Evolutionary conservation across 2,888 invertebrate genomes (phyloP).

Genomic region (Galerucella pusilla): DNA sequence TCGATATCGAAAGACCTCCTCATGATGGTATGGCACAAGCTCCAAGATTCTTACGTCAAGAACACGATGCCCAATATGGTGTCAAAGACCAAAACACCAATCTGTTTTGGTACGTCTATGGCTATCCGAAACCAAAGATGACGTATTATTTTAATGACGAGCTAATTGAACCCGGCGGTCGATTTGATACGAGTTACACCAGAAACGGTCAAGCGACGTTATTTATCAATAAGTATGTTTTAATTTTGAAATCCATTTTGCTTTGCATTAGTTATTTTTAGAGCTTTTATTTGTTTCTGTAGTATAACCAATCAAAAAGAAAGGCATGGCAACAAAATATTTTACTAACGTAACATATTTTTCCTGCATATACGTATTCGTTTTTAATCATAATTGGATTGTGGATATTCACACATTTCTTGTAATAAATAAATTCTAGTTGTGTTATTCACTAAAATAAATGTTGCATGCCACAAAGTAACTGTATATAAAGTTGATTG

Average conservation of each 20-base stretch:
- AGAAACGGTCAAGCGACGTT: constrained; percentile 91
- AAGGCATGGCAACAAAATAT: constrained; percentile 31
- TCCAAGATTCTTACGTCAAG: constrained; percentile 88
- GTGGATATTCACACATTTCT: not conserved
- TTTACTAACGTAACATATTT: not conserved
- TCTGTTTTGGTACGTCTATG: constrained; percentile 94
- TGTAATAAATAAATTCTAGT: too few relatives aligned
- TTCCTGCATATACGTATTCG: too few relatives aligned
- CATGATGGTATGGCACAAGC: constrained; percentile 87
- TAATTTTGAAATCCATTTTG: not conserved
- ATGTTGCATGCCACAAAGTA: too few relatives aligned
- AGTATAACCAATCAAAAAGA: not conserved
- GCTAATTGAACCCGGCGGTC: constrained; percentile 82
- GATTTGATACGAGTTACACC: constrained; percentile 88
- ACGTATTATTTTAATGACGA: constrained; percentile 89
- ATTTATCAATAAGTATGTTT: constrained; percentile 83
- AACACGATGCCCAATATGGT: constrained; percentile 89
- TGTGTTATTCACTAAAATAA: too few relatives aligned
- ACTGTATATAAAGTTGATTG: too few relatives aligned
- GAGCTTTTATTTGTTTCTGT: not conserved
- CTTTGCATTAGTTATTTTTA: not conserved
- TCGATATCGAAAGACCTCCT: constrained; percentile 88
- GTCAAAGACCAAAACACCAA: constrained; percentile 91
- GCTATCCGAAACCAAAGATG: constrained; percentile 96
- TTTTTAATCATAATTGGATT: not conserved